Evolutionary conservation across 2,888 invertebrate genomes (phyloP).

Genomic region (Patella depressa): DNA sequence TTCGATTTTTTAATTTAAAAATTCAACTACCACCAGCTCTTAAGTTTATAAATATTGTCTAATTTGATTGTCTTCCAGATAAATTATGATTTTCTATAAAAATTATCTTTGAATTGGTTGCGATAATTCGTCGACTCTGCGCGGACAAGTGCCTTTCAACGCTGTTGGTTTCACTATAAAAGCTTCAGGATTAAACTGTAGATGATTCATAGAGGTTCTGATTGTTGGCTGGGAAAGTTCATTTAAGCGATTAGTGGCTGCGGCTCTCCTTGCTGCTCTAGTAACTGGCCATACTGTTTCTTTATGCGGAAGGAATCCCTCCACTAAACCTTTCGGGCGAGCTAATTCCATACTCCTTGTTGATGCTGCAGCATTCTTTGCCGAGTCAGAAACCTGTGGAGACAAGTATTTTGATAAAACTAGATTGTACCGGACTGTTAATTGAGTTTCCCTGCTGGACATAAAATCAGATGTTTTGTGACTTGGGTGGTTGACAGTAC

Average conservation of each 20-base stretch:
- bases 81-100: not conserved
- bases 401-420: not conserved
- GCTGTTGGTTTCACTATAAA: conserved; percentile 63
- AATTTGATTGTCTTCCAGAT: not conserved
- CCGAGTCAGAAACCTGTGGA: conserved; percentile 52
- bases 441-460: too few relatives aligned
- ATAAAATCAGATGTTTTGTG: too few relatives aligned
- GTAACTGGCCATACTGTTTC: conserved; percentile 59
- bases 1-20: too few relatives aligned
- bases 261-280: conserved; percentile 55
- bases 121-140: conserved; percentile 57
- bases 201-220: conserved; percentile 65
- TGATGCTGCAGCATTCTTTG: conserved; percentile 58
- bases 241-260: conserved; percentile 44
- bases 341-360: conserved; percentile 58
- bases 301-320: conserved; percentile 56
- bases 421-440: too few relatives aligned
- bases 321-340: conserved; percentile 53
- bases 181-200: conserved; percentile 67
- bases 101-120: conserved; percentile 56
- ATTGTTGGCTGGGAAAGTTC: conserved; percentile 59
- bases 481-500: too few relatives aligned
- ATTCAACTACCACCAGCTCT: too few relatives aligned
- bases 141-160: conserved; percentile 57
- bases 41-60: too few relatives aligned